Evolutionary conservation across 2,113 vertebrate species (phyloP).

Genomic region (Ctenodactylus gundi): DNA sequence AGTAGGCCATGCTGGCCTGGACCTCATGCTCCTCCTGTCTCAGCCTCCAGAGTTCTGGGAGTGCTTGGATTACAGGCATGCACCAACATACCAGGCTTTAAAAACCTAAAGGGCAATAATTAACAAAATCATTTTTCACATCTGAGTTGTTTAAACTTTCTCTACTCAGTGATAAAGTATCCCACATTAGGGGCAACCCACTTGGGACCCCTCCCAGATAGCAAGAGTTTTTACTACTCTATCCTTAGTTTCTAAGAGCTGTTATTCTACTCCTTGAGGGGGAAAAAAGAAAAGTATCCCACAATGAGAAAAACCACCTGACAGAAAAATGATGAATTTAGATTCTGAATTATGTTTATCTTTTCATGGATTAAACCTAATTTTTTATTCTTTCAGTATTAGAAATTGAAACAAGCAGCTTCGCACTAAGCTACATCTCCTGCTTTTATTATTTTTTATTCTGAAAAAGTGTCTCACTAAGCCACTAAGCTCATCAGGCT

Average conservation of each 20-base stretch:
- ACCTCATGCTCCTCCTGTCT: neutral
- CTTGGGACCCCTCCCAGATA: too few relatives aligned
- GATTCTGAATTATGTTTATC: conserved; percentile 12
- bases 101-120: neutral
- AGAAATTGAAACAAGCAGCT: too few relatives aligned
- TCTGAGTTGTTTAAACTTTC: neutral
- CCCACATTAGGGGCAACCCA: too few relatives aligned
- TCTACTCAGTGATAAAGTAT: neutral
- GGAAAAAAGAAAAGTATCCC: too few relatives aligned
- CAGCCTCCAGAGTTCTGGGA: neutral
- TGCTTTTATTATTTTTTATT: neutral
- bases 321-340: neutral
- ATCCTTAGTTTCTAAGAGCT: too few relatives aligned
- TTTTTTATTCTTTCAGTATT: too few relatives aligned
- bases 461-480: neutral
- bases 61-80: neutral
- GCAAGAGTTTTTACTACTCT: too few relatives aligned
- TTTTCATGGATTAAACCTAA: neutral
- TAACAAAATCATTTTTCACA: conserved; percentile 29
- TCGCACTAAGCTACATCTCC: neutral
- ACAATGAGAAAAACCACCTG: neutral
- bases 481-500: neutral
- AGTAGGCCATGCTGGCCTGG: neutral
- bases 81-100: neutral
- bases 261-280: too few relatives aligned